phyloP scores from a whole-genome alignment of 2,797 vertebrate genomes.

The Characodon lateralis region DNA sequence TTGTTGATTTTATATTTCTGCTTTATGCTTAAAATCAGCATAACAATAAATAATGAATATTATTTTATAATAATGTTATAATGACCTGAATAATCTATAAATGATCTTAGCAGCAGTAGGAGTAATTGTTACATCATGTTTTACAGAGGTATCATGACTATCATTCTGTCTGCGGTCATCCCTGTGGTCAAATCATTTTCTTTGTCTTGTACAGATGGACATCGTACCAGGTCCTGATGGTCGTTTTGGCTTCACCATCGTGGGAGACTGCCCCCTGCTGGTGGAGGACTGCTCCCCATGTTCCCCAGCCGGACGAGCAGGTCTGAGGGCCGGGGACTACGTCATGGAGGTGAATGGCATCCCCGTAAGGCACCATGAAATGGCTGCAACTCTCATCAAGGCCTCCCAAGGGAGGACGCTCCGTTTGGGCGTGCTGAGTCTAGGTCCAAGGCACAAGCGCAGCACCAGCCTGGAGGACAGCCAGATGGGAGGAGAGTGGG shows the following conservation, averaged over 20 bases:
- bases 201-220: constrained; percentile 66
- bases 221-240: constrained; percentile 79
- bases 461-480: constrained; percentile 69
- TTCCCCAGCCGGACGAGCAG: constrained; percentile 84
- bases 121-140: too few relatives aligned
- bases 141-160: too few relatives aligned
- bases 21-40: too few relatives aligned
- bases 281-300: constrained; percentile 85
- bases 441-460: constrained; percentile 75
- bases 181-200: background rate
- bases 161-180: too few relatives aligned
- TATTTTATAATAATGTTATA: too few relatives aligned
- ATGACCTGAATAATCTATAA: too few relatives aligned
- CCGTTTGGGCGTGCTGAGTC: constrained; percentile 86
- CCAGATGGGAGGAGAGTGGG: constrained; percentile 56
- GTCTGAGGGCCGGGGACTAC: constrained; percentile 85
- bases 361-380: constrained; percentile 81
- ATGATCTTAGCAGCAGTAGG: too few relatives aligned
- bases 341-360: constrained; percentile 89
- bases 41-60: too few relatives aligned
- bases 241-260: constrained; percentile 86
- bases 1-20: too few relatives aligned
- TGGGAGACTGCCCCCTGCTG: constrained; percentile 81
- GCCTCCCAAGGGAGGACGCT: constrained; percentile 78
- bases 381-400: constrained; percentile 78